Conservation (phyloP, 2,888 invertebrate genomes). For the Aleiodes alternator region DNA sequence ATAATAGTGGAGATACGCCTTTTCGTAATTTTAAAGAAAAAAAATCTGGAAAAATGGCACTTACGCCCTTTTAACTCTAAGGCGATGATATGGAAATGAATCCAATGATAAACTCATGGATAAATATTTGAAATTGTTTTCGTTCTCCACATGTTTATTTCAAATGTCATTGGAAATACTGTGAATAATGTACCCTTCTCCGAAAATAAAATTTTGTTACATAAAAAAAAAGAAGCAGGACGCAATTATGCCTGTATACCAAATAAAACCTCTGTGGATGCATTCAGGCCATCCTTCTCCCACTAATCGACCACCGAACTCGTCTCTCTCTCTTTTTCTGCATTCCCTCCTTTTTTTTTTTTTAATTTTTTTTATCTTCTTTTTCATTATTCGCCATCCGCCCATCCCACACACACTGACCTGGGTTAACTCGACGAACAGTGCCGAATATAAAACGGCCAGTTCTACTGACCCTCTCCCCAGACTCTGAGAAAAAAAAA, state of each 20-base stretch:
- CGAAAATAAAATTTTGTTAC: too few relatives aligned
- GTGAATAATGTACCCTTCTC: too few relatives aligned
- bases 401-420: constrained; percentile 67
- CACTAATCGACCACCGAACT: constrained; percentile 45
- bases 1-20: too few relatives aligned
- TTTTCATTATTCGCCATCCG: constrained; percentile 45
- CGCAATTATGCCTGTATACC: constrained; percentile 52
- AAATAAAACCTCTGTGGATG: constrained; percentile 10
- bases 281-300: constrained; percentile 29
- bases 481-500: constrained; percentile 48
- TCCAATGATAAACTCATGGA: too few relatives aligned
- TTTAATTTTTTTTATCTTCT: constrained; percentile 10
- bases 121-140: too few relatives aligned
- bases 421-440: constrained; percentile 71
- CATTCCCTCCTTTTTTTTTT: constrained; percentile 47
- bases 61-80: too few relatives aligned
- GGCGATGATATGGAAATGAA: too few relatives aligned
- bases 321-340: constrained; percentile 57
- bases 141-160: too few relatives aligned
- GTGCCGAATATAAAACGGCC: constrained; percentile 72
- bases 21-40: too few relatives aligned
- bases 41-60: too few relatives aligned
- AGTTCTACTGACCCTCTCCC: constrained; percentile 67
- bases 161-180: too few relatives aligned
- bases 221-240: constrained; percentile 50